Base-by-base conservation (phyloP, 92 coral and sea anemone genomes). In the Epizoanthus ramosus region DNA sequence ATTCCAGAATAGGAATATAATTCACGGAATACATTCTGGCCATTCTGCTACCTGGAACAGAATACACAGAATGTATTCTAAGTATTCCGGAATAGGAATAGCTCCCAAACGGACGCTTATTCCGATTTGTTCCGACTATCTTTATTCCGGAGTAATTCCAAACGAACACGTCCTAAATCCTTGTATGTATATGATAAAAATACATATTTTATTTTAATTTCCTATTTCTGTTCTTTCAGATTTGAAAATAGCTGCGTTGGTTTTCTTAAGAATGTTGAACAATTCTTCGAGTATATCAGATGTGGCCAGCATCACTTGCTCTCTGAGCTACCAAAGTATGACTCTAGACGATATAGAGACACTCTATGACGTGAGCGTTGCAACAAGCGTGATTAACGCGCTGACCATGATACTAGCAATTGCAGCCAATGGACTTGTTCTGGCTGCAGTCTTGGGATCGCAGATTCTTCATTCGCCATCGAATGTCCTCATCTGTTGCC, bases 401-500 rank as follows among this genome's bases (percentile, higher is more conserved):
- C 31, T 77, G 8, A 77, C 71, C n/a, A 77, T 77, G 82, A 39
- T 24, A 61, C 82, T 77, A 39, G 58, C 70, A 61, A 14, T 77
- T 22, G 58, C n/a, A 18, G 58, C 82, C 28, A 77, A 77, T 77
- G 82, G 82, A 8, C 63, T 77, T 58, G 82, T 77, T 68, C 18
- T 77, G 13, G 41, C 58, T 23, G 82, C 82, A 10, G 56, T 77
- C 41, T 77, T 57, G 82, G 60, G 71, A 19, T 77, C 82, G 82
- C 82, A 57, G 41, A 69, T 69, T 35, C 82, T 77, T 14, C 82
- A 77, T 59, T 77, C 82, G 18, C 71, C 82, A 12, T 77, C 82
- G 3, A 77, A 77, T 39, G 15, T 77, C 43, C 71, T 77, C 45
- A 45, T 77, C 22, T 39, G 82, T 24, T 77, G 71, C 31, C 66